These are phyloP conservation scores for Vanessa tameamea DNA, from an alignment of 1,140 invertebrate species.

Conservation along the genomic window DNA sequence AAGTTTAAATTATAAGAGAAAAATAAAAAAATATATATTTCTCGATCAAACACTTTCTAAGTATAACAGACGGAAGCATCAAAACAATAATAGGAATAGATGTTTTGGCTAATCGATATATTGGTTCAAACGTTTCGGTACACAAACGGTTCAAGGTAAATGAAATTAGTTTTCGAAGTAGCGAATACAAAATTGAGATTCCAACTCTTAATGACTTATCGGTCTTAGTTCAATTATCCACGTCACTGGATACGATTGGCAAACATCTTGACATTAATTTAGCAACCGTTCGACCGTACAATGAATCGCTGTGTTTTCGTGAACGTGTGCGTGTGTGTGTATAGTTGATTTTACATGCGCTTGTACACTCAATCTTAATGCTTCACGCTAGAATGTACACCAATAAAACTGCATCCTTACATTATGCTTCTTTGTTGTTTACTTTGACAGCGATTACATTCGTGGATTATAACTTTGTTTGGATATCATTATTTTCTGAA, in stretches of 20 bases:
- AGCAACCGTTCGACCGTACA: slow-evolving; percentile 41
- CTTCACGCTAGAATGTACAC: neutral
- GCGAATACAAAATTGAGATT: slow-evolving; percentile 25
- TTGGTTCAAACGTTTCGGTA: neutral
- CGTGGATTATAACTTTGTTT: too few species aligned
- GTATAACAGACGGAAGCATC: too few species aligned
- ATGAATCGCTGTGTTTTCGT: slow-evolving; percentile 49
- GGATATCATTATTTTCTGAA: too few species aligned
- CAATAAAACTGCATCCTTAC: neutral
- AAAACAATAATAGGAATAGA: too few species aligned
- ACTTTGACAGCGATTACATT: too few species aligned
- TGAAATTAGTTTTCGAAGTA: slow-evolving; percentile 24
- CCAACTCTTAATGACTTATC: slow-evolving; percentile 32
- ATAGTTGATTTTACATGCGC: neutral
- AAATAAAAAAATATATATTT: too few species aligned
- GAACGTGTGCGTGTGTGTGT: too few species aligned
- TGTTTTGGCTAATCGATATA: slow-evolving; percentile 1
- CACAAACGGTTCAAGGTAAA: slow-evolving; percentile 8
- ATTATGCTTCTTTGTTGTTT: too few species aligned
- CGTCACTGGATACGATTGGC: slow-evolving; percentile 39
- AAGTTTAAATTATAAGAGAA: too few species aligned
- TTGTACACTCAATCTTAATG: neutral
- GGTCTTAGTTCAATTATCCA: slow-evolving; percentile 40
- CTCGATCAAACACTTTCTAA: too few species aligned
- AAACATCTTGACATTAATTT: slow-evolving; percentile 52